Evolutionary conservation across 2,888 invertebrate genomes (phyloP), one percentile per base, ranked within the genome.

Genomic region (Pimpla rufipes): DNA sequence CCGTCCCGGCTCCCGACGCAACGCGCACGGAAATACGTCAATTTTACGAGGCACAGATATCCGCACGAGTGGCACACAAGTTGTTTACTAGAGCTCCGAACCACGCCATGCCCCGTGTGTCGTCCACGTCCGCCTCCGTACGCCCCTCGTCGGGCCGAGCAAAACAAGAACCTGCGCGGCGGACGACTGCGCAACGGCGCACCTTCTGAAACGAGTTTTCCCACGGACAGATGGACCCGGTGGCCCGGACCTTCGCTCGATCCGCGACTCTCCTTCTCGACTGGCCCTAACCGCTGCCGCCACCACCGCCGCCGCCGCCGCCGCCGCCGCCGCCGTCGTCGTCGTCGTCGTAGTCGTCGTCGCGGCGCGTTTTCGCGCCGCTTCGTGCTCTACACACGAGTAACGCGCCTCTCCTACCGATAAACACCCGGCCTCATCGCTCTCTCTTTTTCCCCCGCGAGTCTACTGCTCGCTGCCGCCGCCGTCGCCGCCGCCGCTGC

Each of bases 81-180:
- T 93, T 93, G 92, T 93, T 93, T 93, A 93, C 92, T 92, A 92
- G 92, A 92, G 91, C 91, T 52, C 90, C 91, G 90, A 86, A 91
- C 90, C 91, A 89, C 90, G 91, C 91, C 91, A 91, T 91, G 89
- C 89, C 88, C 89, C 87, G 85, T 85, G 87, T 88, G 86, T 86
- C 87, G 40, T 82, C 80, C 64, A 75, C 83, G 73, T 80, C 70
- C 77, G 86, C 81, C 87, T 84, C 85, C 87, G 82, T 83, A 47
- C 52, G 23, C 80, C 83, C 84, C 81, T 66, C 88, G 78, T 84
- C 73, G 81, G 75, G 77, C 85, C 86, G 89, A 90, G 90, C 91
- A 92, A 92, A 92, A 92, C 92, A 92, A 90, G 92, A 91, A 88
- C 86, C 89, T 92, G 92, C 93, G 92, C 93, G 87, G 77, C 85